Evolutionary conservation across 2,888 invertebrate genomes (phyloP).

Genomic region (Zhuqinia jingwanae): DNA sequence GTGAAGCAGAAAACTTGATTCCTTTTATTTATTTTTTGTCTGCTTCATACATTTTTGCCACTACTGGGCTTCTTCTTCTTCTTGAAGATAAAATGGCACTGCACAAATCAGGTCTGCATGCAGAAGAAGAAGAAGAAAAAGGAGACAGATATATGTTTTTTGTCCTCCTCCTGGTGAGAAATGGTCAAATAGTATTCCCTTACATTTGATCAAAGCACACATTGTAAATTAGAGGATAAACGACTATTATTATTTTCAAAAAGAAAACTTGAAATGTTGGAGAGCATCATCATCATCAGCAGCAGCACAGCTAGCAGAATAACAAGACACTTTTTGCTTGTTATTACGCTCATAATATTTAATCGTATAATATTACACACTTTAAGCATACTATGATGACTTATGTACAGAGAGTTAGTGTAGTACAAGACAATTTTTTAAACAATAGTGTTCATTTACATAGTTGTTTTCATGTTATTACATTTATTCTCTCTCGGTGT

Average conservation of each 20-base stretch:
- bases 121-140: not conserved
- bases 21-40: not conserved
- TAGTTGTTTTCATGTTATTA: slow-evolving; percentile 20
- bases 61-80: not conserved
- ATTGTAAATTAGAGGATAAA: slow-evolving; percentile 30
- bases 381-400: slow-evolving; percentile 1
- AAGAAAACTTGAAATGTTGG: slow-evolving; percentile 18
- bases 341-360: slow-evolving; percentile 17
- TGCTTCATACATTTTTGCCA: too few species aligned
- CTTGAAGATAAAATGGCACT: slow-evolving; percentile 11
- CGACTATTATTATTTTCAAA: slow-evolving; percentile 1
- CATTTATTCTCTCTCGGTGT: not conserved
- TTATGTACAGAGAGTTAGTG: slow-evolving; percentile 10
- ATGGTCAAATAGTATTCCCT: slow-evolving; percentile 12
- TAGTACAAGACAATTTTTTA: not conserved
- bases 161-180: slow-evolving; percentile 46
- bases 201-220: slow-evolving; percentile 22
- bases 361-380: slow-evolving; percentile 8
- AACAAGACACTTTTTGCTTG: not conserved
- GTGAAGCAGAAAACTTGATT: slow-evolving; percentile 63
- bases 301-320: not conserved
- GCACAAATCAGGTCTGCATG: not conserved
- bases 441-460: slow-evolving; percentile 43
- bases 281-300: too few species aligned
- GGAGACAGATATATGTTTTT: not conserved